Evolutionary conservation across 2,888 invertebrate genomes (phyloP).

Genomic region (Ochropleura plecta): DNA sequence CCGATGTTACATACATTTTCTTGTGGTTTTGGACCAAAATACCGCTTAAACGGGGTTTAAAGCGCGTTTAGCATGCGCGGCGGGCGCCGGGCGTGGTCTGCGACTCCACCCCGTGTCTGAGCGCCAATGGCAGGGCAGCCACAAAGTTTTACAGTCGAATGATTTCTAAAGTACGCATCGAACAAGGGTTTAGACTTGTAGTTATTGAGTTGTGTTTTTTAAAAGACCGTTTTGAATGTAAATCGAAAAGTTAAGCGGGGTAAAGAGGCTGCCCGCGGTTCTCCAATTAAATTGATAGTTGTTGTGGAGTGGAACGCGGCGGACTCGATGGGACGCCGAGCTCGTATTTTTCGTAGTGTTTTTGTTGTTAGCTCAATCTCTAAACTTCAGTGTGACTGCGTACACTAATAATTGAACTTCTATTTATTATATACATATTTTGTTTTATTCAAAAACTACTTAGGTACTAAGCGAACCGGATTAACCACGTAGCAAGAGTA

Average conservation of each 20-base stretch:
- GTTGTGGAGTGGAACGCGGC: slow-evolving; percentile 69
- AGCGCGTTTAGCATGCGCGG: slow-evolving; percentile 89
- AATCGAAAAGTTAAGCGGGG: slow-evolving; percentile 90
- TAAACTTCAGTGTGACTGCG: not conserved
- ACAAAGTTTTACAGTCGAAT: slow-evolving; percentile 82
- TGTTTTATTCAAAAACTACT: not conserved
- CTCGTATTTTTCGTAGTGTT: slow-evolving; percentile 22
- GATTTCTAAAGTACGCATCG: slow-evolving; percentile 84
- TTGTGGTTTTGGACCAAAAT: slow-evolving; percentile 89
- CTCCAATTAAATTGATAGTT: slow-evolving; percentile 90
- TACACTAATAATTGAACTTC: not conserved
- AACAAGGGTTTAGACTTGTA: slow-evolving; percentile 83
- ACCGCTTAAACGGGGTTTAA: slow-evolving; percentile 90
- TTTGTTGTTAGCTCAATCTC: slow-evolving; percentile 3
- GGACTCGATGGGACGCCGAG: slow-evolving; percentile 31
- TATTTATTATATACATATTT: not conserved
- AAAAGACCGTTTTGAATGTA: slow-evolving; percentile 90
- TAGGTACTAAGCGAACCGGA: not conserved
- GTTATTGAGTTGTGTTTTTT: slow-evolving; percentile 89
- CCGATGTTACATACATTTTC: slow-evolving; percentile 88
- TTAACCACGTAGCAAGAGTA: too few species aligned
- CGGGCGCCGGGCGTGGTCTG: slow-evolving; percentile 76
- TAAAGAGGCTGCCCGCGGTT: slow-evolving; percentile 86
- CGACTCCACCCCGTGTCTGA: slow-evolving; percentile 73
- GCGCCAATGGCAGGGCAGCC: slow-evolving; percentile 76